Evolutionary conservation across 2,888 invertebrate genomes (phyloP).

Genomic region (Norana najaformis): DNA sequence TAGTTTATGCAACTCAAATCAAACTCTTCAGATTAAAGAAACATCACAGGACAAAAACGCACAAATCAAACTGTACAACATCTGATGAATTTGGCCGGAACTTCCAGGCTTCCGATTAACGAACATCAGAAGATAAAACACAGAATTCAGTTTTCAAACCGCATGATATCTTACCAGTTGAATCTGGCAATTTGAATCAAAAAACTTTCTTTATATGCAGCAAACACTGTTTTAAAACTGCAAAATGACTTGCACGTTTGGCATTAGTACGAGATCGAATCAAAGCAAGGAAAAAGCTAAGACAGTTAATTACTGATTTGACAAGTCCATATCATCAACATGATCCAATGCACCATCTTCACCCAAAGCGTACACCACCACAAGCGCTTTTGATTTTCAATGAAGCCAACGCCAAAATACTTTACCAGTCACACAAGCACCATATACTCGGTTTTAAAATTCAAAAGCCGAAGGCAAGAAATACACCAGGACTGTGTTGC

Average conservation of each 20-base stretch:
- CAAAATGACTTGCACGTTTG: neutral
- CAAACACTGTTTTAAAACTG: neutral
- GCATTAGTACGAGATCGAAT: neutral
- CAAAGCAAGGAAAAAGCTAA: neutral
- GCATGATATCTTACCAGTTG: too few relatives aligned
- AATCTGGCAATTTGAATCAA: too few relatives aligned
- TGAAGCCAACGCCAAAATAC: neutral
- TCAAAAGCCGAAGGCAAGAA: neutral
- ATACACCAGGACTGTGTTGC: neutral
- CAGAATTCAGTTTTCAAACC: too few relatives aligned
- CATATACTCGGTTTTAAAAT: neutral
- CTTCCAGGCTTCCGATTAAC: too few relatives aligned
- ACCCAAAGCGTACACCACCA: neutral
- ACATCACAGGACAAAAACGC: neutral
- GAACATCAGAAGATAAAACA: too few relatives aligned
- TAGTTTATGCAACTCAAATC: slow-evolving; percentile 13
- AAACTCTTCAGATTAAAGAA: neutral
- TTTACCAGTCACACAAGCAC: neutral
- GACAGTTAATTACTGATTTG: too few relatives aligned
- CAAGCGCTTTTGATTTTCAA: too few relatives aligned
- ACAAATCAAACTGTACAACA: neutral
- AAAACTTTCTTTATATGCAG: neutral
- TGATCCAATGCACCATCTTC: too few relatives aligned
- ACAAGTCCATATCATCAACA: too few relatives aligned
- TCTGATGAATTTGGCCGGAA: neutral